Base-by-base conservation (phyloP, 2,888 invertebrate species). In the Aphelenchoides bicaudatus region DNA sequence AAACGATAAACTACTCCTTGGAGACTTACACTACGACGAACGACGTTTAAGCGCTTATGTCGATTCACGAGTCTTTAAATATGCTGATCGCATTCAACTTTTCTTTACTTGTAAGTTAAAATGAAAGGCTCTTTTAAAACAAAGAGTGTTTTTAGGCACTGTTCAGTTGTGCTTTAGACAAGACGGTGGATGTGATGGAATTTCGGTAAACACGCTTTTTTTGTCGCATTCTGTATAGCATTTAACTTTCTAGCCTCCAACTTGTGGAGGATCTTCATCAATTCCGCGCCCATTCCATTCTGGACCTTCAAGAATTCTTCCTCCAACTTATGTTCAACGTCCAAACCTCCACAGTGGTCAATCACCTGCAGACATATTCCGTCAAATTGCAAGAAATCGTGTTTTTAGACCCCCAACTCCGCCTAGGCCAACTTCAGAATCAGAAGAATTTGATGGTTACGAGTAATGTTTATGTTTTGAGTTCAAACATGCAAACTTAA, bases 91-190 rank as follows among this genome's bases (percentile, higher is more conserved):
- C 53, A 72, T 78, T 23, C 75, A 77, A 59, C 65, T 78, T 43
- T 77, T 71, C 63, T 78, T 78, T 65, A 71, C 73, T 2, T 78
- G 78, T n/a, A n/a, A n/a, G n/a, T n/a, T n/a, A n/a, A n/a, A n/a
- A n/a, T n/a, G n/a, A n/a, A n/a, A n/a, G n/a, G n/a, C n/a, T n/a
- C n/a, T n/a, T n/a, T n/a, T n/a, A n/a, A n/a, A n/a, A n/a, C n/a
- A n/a, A n/a, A n/a, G n/a, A n/a, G n/a, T n/a, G n/a, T n/a, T n/a
- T n/a, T n/a, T n/a, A n/a, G n/a, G n/a, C 62, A 78, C 78, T 8
- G 73, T 78, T n/a, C 78, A 78, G 58, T 60, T 78, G 6, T 78
- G 78, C 59, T 78, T 75, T 62, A 73, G 73, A 59, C 67, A 75
- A 38, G 78, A 78, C 53, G 78, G 78, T 10, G 78, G 78, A 4